Evolutionary conservation across 1,140 invertebrate genomes (phyloP).

Genomic region (Pseudachorutes palmiensis): DNA sequence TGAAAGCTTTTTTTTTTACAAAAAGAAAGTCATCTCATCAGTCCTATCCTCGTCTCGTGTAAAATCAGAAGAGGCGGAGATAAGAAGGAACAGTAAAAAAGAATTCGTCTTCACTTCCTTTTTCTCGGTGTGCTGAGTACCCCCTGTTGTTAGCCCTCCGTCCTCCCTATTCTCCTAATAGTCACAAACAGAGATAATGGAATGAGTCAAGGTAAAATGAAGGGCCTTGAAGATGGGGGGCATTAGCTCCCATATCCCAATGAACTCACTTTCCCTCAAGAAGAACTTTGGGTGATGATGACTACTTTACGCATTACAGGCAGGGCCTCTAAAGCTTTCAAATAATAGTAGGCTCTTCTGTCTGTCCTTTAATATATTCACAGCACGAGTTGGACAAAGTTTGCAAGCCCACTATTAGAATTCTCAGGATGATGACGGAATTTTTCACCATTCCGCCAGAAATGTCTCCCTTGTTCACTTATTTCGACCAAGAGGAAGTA

Average conservation of each 20-base stretch:
- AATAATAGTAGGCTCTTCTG: neutral
- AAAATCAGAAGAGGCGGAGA: neutral
- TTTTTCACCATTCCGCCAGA: neutral
- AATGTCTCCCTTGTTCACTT: too few relatives aligned
- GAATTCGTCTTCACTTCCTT: neutral
- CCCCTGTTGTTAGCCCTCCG: neutral
- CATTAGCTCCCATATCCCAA: neutral
- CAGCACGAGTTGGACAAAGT: neutral
- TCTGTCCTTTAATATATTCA: neutral
- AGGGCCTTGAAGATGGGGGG: neutral
- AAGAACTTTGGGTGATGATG: too few relatives aligned
- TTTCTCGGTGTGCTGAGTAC: neutral
- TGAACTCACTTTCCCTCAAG: neutral
- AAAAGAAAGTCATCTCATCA: neutral
- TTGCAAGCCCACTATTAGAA: neutral
- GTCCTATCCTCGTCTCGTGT: neutral
- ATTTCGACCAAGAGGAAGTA: too few relatives aligned
- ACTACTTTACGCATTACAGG: too few relatives aligned
- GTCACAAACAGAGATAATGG: neutral
- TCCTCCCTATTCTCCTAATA: neutral
- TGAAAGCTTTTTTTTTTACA: constrained; percentile 13
- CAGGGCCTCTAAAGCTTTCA: too few relatives aligned
- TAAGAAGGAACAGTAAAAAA: neutral
- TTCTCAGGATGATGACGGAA: neutral
- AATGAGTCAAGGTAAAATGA: neutral